These are phyloP conservation scores for Drosophila formosana DNA, from an alignment of 2,888 invertebrate species.

Conservation along the genomic window DNA sequence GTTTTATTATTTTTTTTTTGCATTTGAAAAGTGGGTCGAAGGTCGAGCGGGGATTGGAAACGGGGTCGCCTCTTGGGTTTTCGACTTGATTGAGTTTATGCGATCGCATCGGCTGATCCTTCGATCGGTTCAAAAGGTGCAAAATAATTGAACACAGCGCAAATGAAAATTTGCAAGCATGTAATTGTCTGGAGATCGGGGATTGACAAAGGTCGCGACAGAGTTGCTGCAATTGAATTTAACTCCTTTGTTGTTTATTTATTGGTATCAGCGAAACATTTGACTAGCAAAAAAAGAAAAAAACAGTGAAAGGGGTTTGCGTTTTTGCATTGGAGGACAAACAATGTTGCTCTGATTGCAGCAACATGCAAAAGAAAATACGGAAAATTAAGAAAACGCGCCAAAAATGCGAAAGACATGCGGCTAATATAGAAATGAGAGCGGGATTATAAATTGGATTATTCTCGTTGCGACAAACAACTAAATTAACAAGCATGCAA, in stretches of 20 bases:
- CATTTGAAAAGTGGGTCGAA: constrained; percentile 58
- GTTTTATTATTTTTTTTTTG: constrained; percentile 44
- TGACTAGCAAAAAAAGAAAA: constrained; percentile 25
- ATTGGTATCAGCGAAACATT: constrained; percentile 63
- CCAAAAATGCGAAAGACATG: constrained; percentile 50
- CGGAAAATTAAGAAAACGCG: constrained; percentile 58
- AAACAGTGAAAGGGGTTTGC: constrained; percentile 57
- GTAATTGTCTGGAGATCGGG: constrained; percentile 78
- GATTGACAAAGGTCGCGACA: constrained; percentile 57
- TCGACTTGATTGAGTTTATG: constrained; percentile 77
- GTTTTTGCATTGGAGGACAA: constrained; percentile 56
- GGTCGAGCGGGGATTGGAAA: constrained; percentile 44
- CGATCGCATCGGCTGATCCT: constrained; percentile 56
- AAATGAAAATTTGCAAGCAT: constrained; percentile 83
- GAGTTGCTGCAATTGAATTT: constrained; percentile 71
- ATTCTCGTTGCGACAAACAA: constrained; percentile 11
- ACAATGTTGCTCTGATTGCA: constrained; percentile 75
- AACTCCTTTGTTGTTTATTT: constrained; percentile 80
- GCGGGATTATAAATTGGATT: constrained; percentile 4
- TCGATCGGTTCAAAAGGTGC: constrained; percentile 75
- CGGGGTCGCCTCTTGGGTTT: constrained; percentile 67
- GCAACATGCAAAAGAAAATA: constrained; percentile 71
- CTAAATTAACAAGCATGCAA: constrained; percentile 48
- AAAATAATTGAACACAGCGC: constrained; percentile 75
- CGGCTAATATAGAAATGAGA: constrained; percentile 16